Conservation (phyloP, 23 tunicate species). For the Aplidium turbinatum region DNA sequence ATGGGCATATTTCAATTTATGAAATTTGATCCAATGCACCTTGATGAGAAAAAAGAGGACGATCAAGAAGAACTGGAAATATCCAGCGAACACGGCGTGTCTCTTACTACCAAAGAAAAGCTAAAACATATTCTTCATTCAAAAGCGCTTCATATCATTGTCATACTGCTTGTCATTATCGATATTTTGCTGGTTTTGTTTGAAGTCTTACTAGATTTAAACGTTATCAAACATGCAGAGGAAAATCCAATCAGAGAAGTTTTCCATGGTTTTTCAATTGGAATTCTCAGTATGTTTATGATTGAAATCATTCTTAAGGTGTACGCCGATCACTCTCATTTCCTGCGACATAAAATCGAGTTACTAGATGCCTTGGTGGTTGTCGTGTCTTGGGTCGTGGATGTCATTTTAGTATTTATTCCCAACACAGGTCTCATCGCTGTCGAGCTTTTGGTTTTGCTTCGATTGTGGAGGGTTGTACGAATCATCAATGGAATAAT, state of each 20-base stretch:
- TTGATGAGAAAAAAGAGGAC: constrained; percentile 10
- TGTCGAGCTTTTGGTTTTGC: constrained; percentile 53
- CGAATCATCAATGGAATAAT: constrained; percentile 79
- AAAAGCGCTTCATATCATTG: constrained; percentile 25
- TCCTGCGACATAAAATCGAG: constrained; percentile 75
- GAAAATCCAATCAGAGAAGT: constrained; percentile 40
- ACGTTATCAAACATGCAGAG: constrained; percentile 19
- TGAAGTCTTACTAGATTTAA: constrained; percentile 62
- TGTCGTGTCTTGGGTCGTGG: constrained; percentile 67
- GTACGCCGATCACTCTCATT: constrained; percentile 67
- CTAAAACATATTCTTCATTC: constrained; percentile 25
- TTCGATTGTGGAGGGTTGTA: constrained; percentile 81
- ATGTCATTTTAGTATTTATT: constrained; percentile 51
- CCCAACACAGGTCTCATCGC: constrained; percentile 50
- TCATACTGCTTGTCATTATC: constrained; percentile 59
- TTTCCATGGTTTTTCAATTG: constrained; percentile 73
- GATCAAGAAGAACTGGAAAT: neutral
- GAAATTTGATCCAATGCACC: constrained; percentile 24
- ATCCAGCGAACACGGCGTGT: neutral
- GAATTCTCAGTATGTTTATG: constrained; percentile 77
- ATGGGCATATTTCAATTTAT: constrained; percentile 15
- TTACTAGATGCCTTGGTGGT: constrained; percentile 81
- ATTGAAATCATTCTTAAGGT: constrained; percentile 79
- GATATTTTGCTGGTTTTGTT: constrained; percentile 56
- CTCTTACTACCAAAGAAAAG: constrained; percentile 14